Evolutionary conservation across 2,888 invertebrate species (phyloP), one percentile per base, ranked within the genome.

Genomic region (Lithophane ornitopus): DNA sequence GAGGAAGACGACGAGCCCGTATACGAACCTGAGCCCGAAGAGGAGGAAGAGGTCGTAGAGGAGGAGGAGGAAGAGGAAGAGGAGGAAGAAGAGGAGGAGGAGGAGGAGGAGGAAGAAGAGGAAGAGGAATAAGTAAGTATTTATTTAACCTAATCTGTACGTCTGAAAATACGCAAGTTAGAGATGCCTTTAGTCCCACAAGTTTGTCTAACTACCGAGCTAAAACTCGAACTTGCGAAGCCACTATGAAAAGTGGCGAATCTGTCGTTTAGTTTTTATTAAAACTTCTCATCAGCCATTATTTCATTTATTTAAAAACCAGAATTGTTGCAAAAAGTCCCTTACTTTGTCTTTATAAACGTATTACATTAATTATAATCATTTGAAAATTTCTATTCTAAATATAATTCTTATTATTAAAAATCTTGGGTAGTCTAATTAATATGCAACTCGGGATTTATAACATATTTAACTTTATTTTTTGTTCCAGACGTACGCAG

Each of bases 51-150:
- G 61, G 98, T 97, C 26, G 98, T 97, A 85, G 98, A 98, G 85
- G 98, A 98, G 83, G 98, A 98, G 87, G 98, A 98, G 81, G 98
- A 98, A 76, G 98, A 98, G 81, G 98, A 98, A 78, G 98, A 98
- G 69, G 98, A 97, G 63, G 98, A 98, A 74, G 98, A 98, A 74
- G 98, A 98, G 80, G 97, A 97, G 75, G 97, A 80, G 6, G 79
- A 80, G 8, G 79, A 80, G 26, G 76, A 75, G 7, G 75, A 78
- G n/a, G 78, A 76, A 22, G 86, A 97, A 81, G 86, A 97, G 82
- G 97, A 97, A 82, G 97, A 97, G 88, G 97, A 97, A 91, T 97
- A 97, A 90, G 97, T 95, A 92, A 94, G 95, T 95, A 58, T 89
- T 67, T 95, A 58, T 89, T 67, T 19, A 56, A 67, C 16, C 7